Evolutionary conservation across 2,113 vertebrate genomes (phyloP).

Genomic region (Psilopsiagon aurifrons): DNA sequence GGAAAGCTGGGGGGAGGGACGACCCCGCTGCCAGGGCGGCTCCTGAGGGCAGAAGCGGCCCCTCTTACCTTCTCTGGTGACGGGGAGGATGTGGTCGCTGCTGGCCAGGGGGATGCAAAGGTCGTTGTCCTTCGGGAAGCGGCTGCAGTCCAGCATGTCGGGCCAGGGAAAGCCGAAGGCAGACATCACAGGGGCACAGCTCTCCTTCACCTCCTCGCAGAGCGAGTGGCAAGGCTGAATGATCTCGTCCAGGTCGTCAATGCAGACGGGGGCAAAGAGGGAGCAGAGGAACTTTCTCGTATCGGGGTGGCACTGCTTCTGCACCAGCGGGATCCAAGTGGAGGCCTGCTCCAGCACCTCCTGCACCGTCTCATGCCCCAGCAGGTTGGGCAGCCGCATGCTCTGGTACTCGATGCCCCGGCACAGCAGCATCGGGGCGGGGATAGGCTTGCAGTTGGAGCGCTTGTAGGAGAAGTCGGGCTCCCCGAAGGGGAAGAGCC

Average conservation of each 20-base stretch:
- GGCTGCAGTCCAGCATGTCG: conserved; percentile 92
- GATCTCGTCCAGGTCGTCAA: conserved; percentile 93
- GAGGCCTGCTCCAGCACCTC: conserved; percentile 95
- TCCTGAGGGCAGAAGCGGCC: not conserved
- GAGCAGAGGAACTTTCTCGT: conserved; percentile 98
- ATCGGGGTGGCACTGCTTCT: conserved; percentile 96
- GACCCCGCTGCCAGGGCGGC: not conserved
- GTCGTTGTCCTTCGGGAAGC: conserved; percentile 93
- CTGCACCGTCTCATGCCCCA: conserved; percentile 95
- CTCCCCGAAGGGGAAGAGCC: conserved; percentile 88
- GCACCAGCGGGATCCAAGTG: conserved; percentile 95
- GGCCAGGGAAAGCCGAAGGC: conserved; percentile 98
- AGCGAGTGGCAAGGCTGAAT: conserved; percentile 95
- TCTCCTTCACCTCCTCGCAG: conserved; percentile 89
- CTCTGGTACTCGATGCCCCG: conserved; percentile 93
- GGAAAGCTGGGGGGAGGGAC: not conserved
- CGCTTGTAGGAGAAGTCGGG: conserved; percentile 88
- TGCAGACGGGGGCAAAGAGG: conserved; percentile 94
- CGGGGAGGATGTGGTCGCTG: conserved; percentile 81
- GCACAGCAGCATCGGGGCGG: conserved; percentile 88
- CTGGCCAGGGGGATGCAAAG: conserved; percentile 93
- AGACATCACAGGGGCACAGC: conserved; percentile 95
- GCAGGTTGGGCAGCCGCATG: conserved; percentile 96
- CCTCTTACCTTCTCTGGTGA: conserved; percentile 85
- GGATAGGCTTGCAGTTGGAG: conserved; percentile 93